Percentiles rank a stretch among this genome's conserved stretches.
These are phyloP conservation scores for Altica lythri DNA, from an alignment of 2,888 invertebrate genomes.

Conservation along the genomic window DNA sequence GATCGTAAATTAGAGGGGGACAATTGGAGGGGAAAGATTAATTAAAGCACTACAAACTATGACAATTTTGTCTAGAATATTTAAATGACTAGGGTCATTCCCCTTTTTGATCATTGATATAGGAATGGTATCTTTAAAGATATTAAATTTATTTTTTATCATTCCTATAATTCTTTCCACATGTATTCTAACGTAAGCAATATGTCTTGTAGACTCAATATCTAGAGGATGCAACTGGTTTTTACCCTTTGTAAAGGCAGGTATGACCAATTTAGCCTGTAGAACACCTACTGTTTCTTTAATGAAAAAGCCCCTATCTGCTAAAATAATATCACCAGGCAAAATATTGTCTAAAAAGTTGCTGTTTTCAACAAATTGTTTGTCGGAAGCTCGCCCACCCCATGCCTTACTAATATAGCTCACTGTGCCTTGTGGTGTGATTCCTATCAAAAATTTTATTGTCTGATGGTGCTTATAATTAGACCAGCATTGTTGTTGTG, in stretches of 20 bases:
- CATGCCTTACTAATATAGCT: conserved; percentile 32
- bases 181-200: conserved; percentile 37
- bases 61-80: conserved; percentile 27
- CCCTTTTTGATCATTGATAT: neutral
- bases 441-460: conserved; percentile 28
- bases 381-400: conserved; percentile 33
- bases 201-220: conserved; percentile 32
- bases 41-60: conserved; percentile 30
- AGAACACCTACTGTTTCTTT: conserved; percentile 27
- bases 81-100: neutral
- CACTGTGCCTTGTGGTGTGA: conserved; percentile 30
- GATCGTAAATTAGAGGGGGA: too few species aligned
- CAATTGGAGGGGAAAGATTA: conserved; percentile 23
- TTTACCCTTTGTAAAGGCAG: conserved; percentile 36
- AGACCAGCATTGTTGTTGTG: conserved; percentile 26
- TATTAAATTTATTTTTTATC: neutral
- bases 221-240: conserved; percentile 31
- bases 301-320: conserved; percentile 35
- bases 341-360: conserved; percentile 17
- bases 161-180: conserved; percentile 30
- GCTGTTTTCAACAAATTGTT: conserved; percentile 19
- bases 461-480: conserved; percentile 28
- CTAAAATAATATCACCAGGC: conserved; percentile 33
- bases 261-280: conserved; percentile 27
- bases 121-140: neutral